These are phyloP conservation scores for Botia almorhae DNA, from an alignment of 2,797 vertebrate species.

Conservation along the genomic window DNA sequence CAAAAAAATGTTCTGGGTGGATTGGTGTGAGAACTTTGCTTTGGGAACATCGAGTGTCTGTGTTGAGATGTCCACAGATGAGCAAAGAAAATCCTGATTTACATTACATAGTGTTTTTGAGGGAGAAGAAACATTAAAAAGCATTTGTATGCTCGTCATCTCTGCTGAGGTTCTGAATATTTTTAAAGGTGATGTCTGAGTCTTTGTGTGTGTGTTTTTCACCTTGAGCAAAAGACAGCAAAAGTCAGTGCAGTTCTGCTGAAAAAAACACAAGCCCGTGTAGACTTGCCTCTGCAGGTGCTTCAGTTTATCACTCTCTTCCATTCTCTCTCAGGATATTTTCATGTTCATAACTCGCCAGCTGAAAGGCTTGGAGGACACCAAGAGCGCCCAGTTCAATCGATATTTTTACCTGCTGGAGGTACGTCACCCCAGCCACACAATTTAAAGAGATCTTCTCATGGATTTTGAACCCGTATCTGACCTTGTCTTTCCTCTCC, in stretches of 20 bases:
- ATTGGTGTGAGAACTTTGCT: no score
- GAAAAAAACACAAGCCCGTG: constrained; percentile 19
- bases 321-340: constrained; percentile 85
- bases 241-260: background rate
- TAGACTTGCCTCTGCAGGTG: background rate
- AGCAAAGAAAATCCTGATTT: background rate
- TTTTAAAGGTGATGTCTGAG: background rate
- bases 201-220: constrained; percentile 1
- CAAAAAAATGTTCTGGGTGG: no score
- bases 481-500: constrained; percentile 14
- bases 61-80: no score
- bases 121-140: background rate
- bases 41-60: background rate
- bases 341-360: constrained; percentile 99
- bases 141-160: background rate
- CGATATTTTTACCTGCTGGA: constrained; percentile 98
- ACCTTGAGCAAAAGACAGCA: background rate
- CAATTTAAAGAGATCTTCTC: background rate
- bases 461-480: constrained; percentile 8
- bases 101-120: background rate
- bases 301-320: constrained; percentile 1
- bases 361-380: constrained; percentile 96
- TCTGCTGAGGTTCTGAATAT: background rate
- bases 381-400: constrained; percentile 98
- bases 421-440: constrained; percentile 74